Base-by-base conservation (phyloP, 1,140 invertebrate species). In the Cherax destructor region DNA sequence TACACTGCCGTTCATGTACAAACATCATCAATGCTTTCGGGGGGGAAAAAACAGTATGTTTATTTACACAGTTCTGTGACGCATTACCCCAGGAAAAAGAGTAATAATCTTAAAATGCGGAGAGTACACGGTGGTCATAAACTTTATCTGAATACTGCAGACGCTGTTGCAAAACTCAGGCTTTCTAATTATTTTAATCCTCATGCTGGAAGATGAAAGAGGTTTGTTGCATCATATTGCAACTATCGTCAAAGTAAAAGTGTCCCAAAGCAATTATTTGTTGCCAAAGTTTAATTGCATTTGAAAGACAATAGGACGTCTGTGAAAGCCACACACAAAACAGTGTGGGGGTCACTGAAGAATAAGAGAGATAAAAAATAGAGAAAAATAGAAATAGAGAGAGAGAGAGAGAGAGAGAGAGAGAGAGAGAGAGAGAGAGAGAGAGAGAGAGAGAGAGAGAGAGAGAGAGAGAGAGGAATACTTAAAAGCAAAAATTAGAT, bases 251-350 rank as follows among this genome's bases (percentile, higher is more conserved):
- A 74, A n/a, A 30, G 69, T 9, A 74, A 74, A 74, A 74, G 24
- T 74, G 24, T 30, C 69, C 69, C 69, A 6, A n/a, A 30, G 69
- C 69, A 74, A 74, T 74, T 74, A 74, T 74, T 74, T 74, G n/a
- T 74, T 74, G 24, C 69, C 69, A 30, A 74, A 74, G 69, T 74
- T 74, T 74, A 74, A 74, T 74, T 74, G 30, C 69, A 74, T 74
- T 74, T 74, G 69, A 74, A 30, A 74, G 69, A 74, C 69, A 74
- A 24, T 24, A 74, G 24, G 69, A 74, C 69, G 69, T 24, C 69
- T 5, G 21, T 74, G 24, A 24, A 74, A 3, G 6, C 11, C 69
- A 6, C 0, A 6, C 21, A 30, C n/a, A 24, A 74, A 74, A 74
- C 24, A n/a, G 11, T 5, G 69, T 74, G 69, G 5, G 69, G 69